Evolutionary conservation across 2,797 vertebrate species (phyloP).

Genomic region (Thamnophis elegans): DNA sequence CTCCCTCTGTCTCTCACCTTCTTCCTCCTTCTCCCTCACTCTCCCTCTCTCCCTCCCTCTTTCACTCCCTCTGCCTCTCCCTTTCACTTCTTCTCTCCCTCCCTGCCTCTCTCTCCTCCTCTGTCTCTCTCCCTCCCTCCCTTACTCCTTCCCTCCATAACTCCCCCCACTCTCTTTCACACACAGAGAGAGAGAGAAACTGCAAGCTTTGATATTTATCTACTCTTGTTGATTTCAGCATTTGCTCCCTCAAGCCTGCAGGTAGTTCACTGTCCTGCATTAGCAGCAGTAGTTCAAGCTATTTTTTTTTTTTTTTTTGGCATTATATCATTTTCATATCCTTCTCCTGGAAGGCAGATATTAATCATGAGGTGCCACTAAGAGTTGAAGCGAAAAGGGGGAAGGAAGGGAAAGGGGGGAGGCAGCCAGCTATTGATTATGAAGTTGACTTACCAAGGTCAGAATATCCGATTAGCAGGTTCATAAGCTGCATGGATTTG

Average conservation of each 20-base stretch:
- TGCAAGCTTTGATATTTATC: slow-evolving; percentile 67
- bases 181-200: not conserved
- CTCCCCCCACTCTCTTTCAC: not conserved
- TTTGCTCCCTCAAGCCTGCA: slow-evolving; percentile 43
- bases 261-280: slow-evolving; percentile 63
- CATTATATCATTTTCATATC: slow-evolving; percentile 62
- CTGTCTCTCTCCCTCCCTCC: too few relatives aligned
- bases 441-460: slow-evolving; percentile 65
- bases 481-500: slow-evolving; percentile 46
- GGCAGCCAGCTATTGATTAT: slow-evolving; percentile 58
- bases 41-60: too few relatives aligned
- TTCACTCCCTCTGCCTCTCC: too few relatives aligned
- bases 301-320: slow-evolving; percentile 49
- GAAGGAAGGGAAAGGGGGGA: slow-evolving; percentile 45
- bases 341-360: slow-evolving; percentile 64
- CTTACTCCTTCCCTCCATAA: too few relatives aligned
- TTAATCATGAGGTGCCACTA: slow-evolving; percentile 64
- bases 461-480: slow-evolving; percentile 55
- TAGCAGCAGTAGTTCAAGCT: slow-evolving; percentile 65
- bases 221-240: slow-evolving; percentile 66
- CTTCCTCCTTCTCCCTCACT: too few relatives aligned
- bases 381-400: slow-evolving; percentile 45
- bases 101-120: too few relatives aligned
- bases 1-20: too few relatives aligned
- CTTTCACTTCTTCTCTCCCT: too few relatives aligned